Evolutionary conservation across 2,888 invertebrate genomes (phyloP).

Genomic region (Acrobasis repandana): DNA sequence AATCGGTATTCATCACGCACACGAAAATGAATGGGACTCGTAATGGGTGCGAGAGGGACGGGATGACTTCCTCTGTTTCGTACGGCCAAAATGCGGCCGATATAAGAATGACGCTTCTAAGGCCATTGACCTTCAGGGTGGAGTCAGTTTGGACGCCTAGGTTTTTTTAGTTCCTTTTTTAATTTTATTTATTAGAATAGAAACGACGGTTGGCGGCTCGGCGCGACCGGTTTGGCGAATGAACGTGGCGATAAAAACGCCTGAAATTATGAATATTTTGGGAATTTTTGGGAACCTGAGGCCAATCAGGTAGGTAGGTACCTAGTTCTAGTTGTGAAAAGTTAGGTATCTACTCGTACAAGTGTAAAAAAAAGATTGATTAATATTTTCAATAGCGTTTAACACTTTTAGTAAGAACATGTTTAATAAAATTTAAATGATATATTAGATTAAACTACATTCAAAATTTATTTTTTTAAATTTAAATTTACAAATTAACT

Average conservation of each 20-base stretch:
- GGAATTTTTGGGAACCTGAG: not conserved
- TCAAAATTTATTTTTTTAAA: no score
- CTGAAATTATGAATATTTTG: not conserved
- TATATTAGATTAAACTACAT: no score
- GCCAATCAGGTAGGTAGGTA: no score
- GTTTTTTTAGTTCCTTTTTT: slow-evolving; percentile 44
- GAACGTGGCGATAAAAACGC: slow-evolving; percentile 1
- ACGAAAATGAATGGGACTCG: slow-evolving; percentile 65
- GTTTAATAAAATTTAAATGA: no score
- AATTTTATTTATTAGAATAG: slow-evolving; percentile 26
- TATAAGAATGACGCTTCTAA: slow-evolving; percentile 80
- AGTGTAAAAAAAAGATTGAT: no score
- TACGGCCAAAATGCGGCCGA: slow-evolving; percentile 77
- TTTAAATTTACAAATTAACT: no score
- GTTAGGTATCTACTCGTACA: no score
- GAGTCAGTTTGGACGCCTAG: slow-evolving; percentile 49
- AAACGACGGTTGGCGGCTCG: slow-evolving; percentile 21
- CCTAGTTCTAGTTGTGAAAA: no score
- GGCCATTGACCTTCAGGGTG: slow-evolving; percentile 70
- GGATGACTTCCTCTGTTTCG: slow-evolving; percentile 62
- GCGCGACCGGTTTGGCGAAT: slow-evolving; percentile 15
- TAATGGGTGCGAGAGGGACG: slow-evolving; percentile 57
- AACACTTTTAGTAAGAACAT: no score
- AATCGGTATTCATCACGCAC: slow-evolving; percentile 78
- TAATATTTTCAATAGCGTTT: no score